Percentiles rank a stretch among this genome's conserved stretches.
Evolutionary conservation across 2,797 vertebrate species (phyloP).

Genomic region (Acanthiza pusilla): DNA sequence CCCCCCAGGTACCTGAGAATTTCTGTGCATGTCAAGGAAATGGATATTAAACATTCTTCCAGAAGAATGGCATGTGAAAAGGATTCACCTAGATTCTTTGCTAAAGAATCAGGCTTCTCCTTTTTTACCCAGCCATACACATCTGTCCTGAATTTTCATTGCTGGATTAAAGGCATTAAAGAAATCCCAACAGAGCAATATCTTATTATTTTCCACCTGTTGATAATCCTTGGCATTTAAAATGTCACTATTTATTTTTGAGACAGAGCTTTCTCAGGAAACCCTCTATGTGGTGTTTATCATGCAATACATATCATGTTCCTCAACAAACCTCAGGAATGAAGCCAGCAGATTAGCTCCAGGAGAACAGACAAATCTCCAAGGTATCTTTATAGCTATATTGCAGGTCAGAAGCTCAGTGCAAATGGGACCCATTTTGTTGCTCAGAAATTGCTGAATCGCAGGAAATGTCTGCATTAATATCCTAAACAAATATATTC

Average conservation of each 20-base stretch:
- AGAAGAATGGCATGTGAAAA: neutral
- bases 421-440: constrained; percentile 39
- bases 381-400: constrained; percentile 46
- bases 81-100: neutral
- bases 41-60: neutral
- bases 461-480: constrained; percentile 40
- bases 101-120: neutral
- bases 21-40: neutral
- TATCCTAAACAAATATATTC: constrained; percentile 18
- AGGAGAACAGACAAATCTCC: constrained; percentile 57
- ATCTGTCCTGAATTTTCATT: constrained; percentile 1
- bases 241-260: constrained; percentile 1
- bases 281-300: neutral
- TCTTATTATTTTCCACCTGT: constrained; percentile 19
- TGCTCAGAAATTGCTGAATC: constrained; percentile 59
- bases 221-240: constrained; percentile 30
- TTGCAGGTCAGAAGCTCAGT: constrained; percentile 60
- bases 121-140: neutral
- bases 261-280: constrained; percentile 28
- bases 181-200: neutral
- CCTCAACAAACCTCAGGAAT: constrained; percentile 48
- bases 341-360: constrained; percentile 53
- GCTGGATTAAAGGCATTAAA: constrained; percentile 11
- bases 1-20: neutral
- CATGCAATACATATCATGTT: constrained; percentile 27